Percentiles rank a stretch among this genome's conserved stretches.
phyloP scores from a whole-genome alignment of 2,113 vertebrate species.

The Pelobates fuscus region DNA sequence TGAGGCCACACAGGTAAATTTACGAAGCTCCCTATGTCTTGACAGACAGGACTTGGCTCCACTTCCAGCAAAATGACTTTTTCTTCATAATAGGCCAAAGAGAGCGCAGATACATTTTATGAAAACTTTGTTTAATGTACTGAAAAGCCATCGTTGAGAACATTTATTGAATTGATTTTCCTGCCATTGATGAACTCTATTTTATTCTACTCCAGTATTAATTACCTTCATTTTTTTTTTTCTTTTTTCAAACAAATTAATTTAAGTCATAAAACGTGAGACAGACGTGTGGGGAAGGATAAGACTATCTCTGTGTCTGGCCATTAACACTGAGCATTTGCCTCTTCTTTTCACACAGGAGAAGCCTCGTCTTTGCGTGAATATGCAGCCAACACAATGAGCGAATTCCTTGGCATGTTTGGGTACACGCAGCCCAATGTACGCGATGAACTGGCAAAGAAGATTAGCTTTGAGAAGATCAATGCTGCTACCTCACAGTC shows the following conservation, averaged over 20 bases:
- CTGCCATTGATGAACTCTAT: conserved; percentile 87
- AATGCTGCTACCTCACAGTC: conserved; percentile 85
- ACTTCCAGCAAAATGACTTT: conserved; percentile 77
- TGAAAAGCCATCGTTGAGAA: conserved; percentile 86
- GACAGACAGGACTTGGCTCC: conserved; percentile 60
- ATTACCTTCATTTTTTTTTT: conserved; percentile 76
- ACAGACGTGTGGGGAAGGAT: conserved; percentile 76
- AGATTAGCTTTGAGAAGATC: conserved; percentile 94
- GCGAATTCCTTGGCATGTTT: conserved; percentile 96
- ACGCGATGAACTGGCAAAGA: conserved; percentile 91
- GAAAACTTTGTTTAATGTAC: conserved; percentile 90
- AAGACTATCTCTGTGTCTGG: conserved; percentile 9
- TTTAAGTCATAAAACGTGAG: conserved; percentile 86
- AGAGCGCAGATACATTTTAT: conserved; percentile 81
- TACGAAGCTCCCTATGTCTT: conserved; percentile 22
- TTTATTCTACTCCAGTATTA: conserved; percentile 85
- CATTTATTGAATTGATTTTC: conserved; percentile 90
- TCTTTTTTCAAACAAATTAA: conserved; percentile 76
- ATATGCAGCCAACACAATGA: conserved; percentile 97
- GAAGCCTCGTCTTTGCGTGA: conserved; percentile 88
- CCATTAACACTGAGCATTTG: conserved; percentile 18
- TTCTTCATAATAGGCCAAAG: conserved; percentile 77
- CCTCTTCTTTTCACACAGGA: conserved; percentile 65
- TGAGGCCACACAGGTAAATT: background rate
- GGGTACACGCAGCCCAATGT: conserved; percentile 95